A percentile compares a stretch with the other conserved stretches of the same genome.
phyloP scores from a whole-genome alignment of 2,113 vertebrate species.

The Orthochromis malagaraziensis region DNA sequence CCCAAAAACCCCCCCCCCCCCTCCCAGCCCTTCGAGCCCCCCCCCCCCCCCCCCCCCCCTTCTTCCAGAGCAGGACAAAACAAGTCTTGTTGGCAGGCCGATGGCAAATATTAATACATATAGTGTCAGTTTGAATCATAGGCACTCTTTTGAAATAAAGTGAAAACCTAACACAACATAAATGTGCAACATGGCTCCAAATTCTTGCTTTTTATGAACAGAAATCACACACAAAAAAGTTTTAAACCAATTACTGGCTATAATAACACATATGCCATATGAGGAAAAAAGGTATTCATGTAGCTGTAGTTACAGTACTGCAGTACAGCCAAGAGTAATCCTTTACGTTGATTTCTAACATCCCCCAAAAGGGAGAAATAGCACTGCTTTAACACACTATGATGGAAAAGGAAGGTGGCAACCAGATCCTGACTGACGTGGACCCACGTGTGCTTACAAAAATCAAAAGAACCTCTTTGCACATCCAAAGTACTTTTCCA shows the following conservation, averaged over 20 bases:
- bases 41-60: background rate
- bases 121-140: background rate
- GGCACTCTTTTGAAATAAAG: background rate
- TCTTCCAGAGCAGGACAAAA: background rate
- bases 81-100: background rate
- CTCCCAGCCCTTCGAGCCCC: no score
- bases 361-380: background rate
- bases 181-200: background rate
- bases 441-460: background rate
- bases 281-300: background rate
- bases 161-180: background rate
- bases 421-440: background rate
- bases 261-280: background rate
- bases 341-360: background rate
- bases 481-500: background rate
- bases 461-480: background rate
- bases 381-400: background rate
- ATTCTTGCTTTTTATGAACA: background rate
- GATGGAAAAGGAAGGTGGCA: background rate
- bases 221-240: background rate
- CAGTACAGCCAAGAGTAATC: background rate
- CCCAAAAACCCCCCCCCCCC: no score
- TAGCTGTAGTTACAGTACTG: background rate
- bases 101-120: slow-evolving; percentile 40
- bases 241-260: background rate